Conservation (phyloP, 2,113 vertebrate species). For the Pionites leucogaster region DNA sequence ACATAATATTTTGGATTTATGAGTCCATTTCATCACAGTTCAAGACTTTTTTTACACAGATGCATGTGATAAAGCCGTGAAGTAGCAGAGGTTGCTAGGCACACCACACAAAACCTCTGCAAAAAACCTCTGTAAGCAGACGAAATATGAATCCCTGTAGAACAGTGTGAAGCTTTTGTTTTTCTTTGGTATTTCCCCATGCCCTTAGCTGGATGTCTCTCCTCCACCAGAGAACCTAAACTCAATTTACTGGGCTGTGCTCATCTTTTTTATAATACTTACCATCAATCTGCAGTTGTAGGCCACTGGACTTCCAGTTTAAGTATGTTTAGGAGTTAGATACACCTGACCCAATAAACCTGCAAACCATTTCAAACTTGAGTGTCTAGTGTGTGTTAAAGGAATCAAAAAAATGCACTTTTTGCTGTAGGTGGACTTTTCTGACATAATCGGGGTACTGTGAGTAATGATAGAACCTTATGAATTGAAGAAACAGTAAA, state of each 20-base stretch:
- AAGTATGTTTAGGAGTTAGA: not conserved
- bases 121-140: not conserved
- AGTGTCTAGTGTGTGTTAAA: not conserved
- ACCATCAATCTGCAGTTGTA: not conserved
- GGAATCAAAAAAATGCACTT: not conserved
- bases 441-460: not conserved
- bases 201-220: not conserved
- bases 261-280: not conserved
- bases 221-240: not conserved
- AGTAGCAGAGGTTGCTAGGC: not conserved
- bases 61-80: not conserved
- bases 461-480: not conserved
- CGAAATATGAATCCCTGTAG: not conserved
- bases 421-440: not conserved
- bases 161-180: not conserved
- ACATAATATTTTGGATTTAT: not conserved
- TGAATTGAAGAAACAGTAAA: not conserved
- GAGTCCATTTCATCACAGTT: not conserved
- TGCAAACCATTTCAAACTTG: not conserved
- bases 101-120: not conserved
- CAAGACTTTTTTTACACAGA: fast-evolving
- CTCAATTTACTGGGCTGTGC: not conserved
- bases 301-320: not conserved
- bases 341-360: not conserved
- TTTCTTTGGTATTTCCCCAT: not conserved